A percentile compares a stretch with the other conserved stretches of the same genome.
Conservation (phyloP, 2,888 invertebrate genomes). For the Caenorhabditis sulstoni region DNA sequence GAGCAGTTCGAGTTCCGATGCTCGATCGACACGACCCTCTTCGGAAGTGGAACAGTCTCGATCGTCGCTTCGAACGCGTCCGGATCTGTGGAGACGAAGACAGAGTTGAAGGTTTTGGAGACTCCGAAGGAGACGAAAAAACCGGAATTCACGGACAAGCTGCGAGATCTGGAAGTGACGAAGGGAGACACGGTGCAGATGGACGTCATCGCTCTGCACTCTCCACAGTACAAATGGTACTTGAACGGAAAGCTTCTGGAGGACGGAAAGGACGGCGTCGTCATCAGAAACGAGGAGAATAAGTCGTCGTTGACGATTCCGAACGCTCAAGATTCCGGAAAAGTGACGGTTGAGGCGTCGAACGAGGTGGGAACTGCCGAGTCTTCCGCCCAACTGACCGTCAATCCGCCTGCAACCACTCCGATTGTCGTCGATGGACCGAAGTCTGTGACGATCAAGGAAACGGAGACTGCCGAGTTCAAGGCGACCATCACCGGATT, state of each 20-base stretch:
- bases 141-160: slow-evolving; percentile 89
- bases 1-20: slow-evolving; percentile 73
- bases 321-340: slow-evolving; percentile 84
- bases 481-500: slow-evolving; percentile 68
- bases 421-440: slow-evolving; percentile 69
- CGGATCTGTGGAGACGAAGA: slow-evolving; percentile 65
- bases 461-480: slow-evolving; percentile 70
- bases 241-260: slow-evolving; percentile 72
- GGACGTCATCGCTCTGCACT: slow-evolving; percentile 75
- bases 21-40: slow-evolving; percentile 67
- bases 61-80: slow-evolving; percentile 59
- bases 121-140: slow-evolving; percentile 81
- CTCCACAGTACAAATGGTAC: slow-evolving; percentile 87
- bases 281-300: slow-evolving; percentile 69
- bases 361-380: slow-evolving; percentile 73
- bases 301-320: slow-evolving; percentile 85
- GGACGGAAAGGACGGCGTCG: slow-evolving; percentile 73
- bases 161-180: slow-evolving; percentile 88
- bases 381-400: slow-evolving; percentile 58
- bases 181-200: slow-evolving; percentile 74
- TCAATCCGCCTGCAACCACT: slow-evolving; percentile 59
- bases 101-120: slow-evolving; percentile 68
- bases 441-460: slow-evolving; percentile 65
- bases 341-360: slow-evolving; percentile 69
- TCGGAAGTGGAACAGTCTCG: slow-evolving; percentile 59